Base-by-base conservation (phyloP, 2,797 vertebrate genomes). In the Diplodus puntazzo region DNA sequence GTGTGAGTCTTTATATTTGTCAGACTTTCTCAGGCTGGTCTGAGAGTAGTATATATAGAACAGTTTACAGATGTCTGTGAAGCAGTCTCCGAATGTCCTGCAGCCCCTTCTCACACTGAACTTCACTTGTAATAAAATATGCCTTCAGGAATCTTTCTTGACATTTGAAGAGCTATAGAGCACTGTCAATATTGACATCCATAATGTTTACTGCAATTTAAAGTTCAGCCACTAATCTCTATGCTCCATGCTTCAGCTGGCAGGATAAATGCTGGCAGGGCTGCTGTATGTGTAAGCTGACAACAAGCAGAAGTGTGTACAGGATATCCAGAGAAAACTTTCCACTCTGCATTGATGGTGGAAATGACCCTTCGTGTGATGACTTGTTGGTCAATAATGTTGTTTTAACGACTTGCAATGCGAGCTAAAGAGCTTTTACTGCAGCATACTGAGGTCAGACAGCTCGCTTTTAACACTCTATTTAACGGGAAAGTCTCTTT, bases 171-270 rank as follows among this genome's bases (percentile, higher is more conserved):
- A 42, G 53, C 42, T 52, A 4, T 23, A 3, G 65, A 48, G 61
- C 62, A 86, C 64, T 78, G 71, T 89, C 83, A 88, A 84, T 92
- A 90, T 92, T 92, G 83, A 90, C 77, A 90, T 84, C 61, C 75
- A 88, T 86, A 90, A 87, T 90, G 87, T 92, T 93, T 90, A 89
- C 80, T 75, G 74, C 78, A 70, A 74, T 81, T 55, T 39, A 77
- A 77, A 73, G 86, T 80, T 87, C 69, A 82, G 57, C 73, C 12
- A 1, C 54, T 69, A 65, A 63, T 68, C 45, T 67, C 18, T 58
- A 39, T 42, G 21, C 65, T 66, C 16, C 49, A 77, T 39, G 82
- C 79, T 67, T 45, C 63, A 67, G 50, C 43, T 69, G 59, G 2
- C 70, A 64, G 75, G n/a, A 78, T 89, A 88, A 88, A 90, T 90